Conservation (phyloP, 2,113 vertebrate species). For the Tragulus kanchil region DNA sequence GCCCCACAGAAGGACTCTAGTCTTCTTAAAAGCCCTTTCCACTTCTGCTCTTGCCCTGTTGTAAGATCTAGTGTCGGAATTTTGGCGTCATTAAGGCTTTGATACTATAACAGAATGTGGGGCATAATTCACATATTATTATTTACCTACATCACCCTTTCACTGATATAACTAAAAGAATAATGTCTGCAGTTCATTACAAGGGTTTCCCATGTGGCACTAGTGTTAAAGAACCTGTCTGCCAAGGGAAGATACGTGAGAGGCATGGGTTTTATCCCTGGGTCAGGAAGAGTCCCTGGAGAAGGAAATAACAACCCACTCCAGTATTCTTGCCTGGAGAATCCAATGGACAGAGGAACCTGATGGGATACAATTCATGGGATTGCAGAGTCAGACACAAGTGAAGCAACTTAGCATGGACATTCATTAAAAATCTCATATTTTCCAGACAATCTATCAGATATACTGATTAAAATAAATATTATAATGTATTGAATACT, state of each 20-base stretch:
- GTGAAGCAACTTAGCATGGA: neutral
- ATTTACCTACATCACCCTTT: neutral
- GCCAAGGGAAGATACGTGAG: neutral
- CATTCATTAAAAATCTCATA: neutral
- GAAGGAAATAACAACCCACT: neutral
- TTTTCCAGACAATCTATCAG: neutral
- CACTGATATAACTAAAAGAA: neutral
- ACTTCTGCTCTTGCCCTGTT: no score
- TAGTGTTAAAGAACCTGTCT: neutral
- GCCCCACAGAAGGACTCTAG: no score
- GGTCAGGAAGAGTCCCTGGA: neutral
- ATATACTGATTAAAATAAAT: neutral
- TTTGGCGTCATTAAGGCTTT: neutral
- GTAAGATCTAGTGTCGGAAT: no score
- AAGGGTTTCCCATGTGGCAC: neutral
- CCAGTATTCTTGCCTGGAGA: neutral
- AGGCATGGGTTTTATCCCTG: neutral
- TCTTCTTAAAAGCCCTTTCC: no score
- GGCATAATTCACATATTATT: neutral
- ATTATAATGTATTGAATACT: neutral
- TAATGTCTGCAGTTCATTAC: neutral
- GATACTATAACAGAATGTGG: neutral
- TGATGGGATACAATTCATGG: neutral
- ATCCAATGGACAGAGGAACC: neutral
- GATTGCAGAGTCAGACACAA: neutral